Evolutionary conservation across 2,888 invertebrate species (phyloP).

Genomic region (Caenorhabditis sp.): DNA sequence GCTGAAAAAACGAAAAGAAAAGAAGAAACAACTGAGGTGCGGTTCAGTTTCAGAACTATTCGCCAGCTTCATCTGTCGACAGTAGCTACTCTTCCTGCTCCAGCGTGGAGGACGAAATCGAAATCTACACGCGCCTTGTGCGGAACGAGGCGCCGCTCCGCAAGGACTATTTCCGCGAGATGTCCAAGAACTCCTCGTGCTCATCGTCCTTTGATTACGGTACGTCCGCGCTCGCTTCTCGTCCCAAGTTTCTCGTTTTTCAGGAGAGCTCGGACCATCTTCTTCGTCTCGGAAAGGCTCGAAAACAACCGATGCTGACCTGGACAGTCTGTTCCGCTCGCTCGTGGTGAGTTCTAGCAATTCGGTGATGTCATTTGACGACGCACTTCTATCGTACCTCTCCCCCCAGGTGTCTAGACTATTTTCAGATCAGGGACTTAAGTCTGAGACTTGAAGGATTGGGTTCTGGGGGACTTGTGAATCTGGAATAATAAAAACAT

Average conservation of each 20-base stretch:
- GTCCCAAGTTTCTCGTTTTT: neutral
- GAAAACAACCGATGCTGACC: conserved; percentile 40
- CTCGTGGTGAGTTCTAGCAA: conserved; percentile 26
- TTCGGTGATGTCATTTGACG: neutral
- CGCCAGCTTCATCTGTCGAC: conserved; percentile 24
- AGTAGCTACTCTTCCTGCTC: conserved; percentile 34
- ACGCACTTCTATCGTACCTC: too few relatives aligned
- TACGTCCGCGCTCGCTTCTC: too few relatives aligned
- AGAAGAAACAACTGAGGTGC: too few relatives aligned
- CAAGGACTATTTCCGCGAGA: conserved; percentile 40
- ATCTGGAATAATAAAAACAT: too few relatives aligned
- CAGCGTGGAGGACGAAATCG: conserved; percentile 48
- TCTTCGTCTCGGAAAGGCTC: conserved; percentile 41
- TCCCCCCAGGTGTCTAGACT: too few relatives aligned
- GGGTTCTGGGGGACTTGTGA: too few relatives aligned
- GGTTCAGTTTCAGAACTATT: too few relatives aligned
- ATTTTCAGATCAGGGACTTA: too few relatives aligned
- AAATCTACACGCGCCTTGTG: conserved; percentile 37
- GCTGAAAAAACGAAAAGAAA: too few relatives aligned
- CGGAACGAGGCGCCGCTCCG: conserved; percentile 39
- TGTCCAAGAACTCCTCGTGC: conserved; percentile 40
- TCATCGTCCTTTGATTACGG: conserved; percentile 44
- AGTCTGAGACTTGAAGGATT: too few relatives aligned
- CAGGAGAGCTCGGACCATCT: conserved; percentile 29
- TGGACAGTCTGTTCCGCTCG: conserved; percentile 33